Conservation (phyloP, 1,140 invertebrate genomes). For the Theocolax elegans region DNA sequence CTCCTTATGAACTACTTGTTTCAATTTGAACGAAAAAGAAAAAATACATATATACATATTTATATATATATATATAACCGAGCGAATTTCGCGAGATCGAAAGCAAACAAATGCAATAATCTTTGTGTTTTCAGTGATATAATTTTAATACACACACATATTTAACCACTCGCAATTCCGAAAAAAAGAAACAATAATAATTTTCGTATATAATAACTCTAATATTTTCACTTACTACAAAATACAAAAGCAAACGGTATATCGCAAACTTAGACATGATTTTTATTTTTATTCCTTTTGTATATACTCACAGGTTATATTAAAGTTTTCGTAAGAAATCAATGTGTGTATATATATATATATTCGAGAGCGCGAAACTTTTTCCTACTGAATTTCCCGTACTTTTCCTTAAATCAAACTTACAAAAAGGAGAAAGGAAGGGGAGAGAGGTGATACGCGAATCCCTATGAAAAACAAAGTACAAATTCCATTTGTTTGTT, state of each 20-base stretch:
- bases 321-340: background rate
- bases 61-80: too few species aligned
- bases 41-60: too few species aligned
- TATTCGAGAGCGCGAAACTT: conserved; percentile 2
- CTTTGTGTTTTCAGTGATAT: too few species aligned
- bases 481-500: conserved; percentile 24
- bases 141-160: too few species aligned
- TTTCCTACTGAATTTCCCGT: background rate
- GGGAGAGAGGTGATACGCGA: background rate
- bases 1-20: too few species aligned
- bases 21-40: too few species aligned
- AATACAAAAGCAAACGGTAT: background rate
- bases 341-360: background rate
- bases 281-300: background rate
- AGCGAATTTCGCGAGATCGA: too few species aligned
- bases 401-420: background rate
- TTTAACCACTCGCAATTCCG: too few species aligned
- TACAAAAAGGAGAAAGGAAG: background rate
- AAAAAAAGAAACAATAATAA: too few species aligned
- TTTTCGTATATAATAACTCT: background rate
- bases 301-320: background rate
- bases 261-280: background rate
- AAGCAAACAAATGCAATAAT: too few species aligned
- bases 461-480: conserved; percentile 8
- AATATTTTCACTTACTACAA: background rate